phyloP scores from a whole-genome alignment of 1,140 invertebrate genomes.

The Drosophila bocki region DNA sequence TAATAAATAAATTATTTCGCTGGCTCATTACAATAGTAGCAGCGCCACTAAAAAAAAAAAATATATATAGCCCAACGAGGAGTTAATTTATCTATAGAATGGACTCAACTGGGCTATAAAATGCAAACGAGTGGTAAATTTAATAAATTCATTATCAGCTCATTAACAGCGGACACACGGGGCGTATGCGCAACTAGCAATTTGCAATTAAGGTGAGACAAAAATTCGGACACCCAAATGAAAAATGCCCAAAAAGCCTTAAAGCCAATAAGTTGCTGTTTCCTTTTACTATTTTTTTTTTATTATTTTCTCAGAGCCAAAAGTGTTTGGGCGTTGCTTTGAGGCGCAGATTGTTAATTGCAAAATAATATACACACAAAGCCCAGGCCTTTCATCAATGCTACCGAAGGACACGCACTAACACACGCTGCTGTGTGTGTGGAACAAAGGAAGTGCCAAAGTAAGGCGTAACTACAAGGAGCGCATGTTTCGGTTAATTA shows the following conservation, averaged over 20 bases:
- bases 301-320: slow-evolving; percentile 6
- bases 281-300: neutral
- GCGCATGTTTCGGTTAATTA: slow-evolving; percentile 82
- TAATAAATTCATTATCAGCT: slow-evolving; percentile 83
- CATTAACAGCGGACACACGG: slow-evolving; percentile 61
- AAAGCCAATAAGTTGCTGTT: slow-evolving; percentile 55
- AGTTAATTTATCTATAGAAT: slow-evolving; percentile 61
- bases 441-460: slow-evolving; percentile 62
- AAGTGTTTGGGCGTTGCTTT: slow-evolving; percentile 40
- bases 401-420: slow-evolving; percentile 37
- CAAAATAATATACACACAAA: slow-evolving; percentile 72
- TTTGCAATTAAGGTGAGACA: slow-evolving; percentile 58
- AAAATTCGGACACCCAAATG: slow-evolving; percentile 41
- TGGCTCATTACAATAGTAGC: slow-evolving; percentile 58
- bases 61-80: slow-evolving; percentile 6
- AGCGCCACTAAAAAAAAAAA: slow-evolving; percentile 14
- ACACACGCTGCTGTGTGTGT: slow-evolving; percentile 21
- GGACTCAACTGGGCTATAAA: slow-evolving; percentile 38
- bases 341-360: slow-evolving; percentile 69
- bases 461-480: slow-evolving; percentile 73
- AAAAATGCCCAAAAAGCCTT: slow-evolving; percentile 52
- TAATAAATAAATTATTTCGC: slow-evolving; percentile 73
- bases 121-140: slow-evolving; percentile 73
- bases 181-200: slow-evolving; percentile 63
- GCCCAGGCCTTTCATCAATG: slow-evolving; percentile 73